phyloP scores from a whole-genome alignment of 1,140 invertebrate genomes.

The Gryllus bimaculatus region DNA sequence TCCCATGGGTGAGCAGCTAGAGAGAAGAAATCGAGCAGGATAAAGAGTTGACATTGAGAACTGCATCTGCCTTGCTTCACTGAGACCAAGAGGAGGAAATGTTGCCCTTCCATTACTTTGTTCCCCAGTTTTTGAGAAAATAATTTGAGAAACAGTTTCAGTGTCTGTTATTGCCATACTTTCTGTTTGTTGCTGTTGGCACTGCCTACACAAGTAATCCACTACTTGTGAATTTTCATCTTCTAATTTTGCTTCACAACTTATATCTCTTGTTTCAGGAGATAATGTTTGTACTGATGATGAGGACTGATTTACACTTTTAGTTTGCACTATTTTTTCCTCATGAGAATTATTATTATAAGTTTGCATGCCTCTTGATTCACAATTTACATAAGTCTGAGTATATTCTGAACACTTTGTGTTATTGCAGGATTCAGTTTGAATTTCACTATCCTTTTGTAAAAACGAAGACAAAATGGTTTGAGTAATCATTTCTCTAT shows the following conservation, averaged over 20 bases:
- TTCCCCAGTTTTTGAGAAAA: not conserved
- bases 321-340: not conserved
- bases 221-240: not conserved
- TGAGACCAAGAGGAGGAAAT: not conserved
- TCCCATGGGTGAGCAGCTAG: conserved; percentile 29
- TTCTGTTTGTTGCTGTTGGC: too few species aligned
- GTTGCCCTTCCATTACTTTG: not conserved
- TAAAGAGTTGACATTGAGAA: conserved; percentile 17
- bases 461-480: not conserved
- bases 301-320: not conserved
- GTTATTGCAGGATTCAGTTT: not conserved
- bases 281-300: not conserved
- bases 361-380: not conserved
- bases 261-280: not conserved
- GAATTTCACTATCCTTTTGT: not conserved
- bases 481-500: not conserved
- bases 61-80: conserved; percentile 17
- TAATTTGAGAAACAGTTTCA: too few species aligned
- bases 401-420: not conserved
- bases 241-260: not conserved
- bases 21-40: conserved; percentile 16
- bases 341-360: not conserved
- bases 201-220: too few species aligned
- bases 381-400: not conserved
- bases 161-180: too few species aligned